These are phyloP conservation scores for Dynastes grantii DNA, from an alignment of 2,888 invertebrate species.

Conservation along the genomic window DNA sequence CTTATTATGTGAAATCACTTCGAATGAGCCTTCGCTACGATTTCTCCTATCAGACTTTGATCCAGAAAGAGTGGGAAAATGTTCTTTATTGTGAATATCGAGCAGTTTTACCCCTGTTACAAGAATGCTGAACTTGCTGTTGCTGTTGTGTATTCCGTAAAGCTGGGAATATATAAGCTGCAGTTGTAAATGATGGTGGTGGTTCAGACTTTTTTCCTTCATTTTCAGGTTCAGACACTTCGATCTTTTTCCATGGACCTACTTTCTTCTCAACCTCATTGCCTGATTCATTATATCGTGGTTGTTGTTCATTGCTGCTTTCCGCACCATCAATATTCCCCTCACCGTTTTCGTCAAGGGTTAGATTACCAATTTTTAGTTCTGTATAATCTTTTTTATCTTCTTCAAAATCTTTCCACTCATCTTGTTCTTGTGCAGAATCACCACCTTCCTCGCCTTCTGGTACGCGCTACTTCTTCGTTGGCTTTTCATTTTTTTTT, in stretches of 20 bases:
- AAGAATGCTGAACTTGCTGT: conserved; percentile 59
- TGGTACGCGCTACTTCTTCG: conserved; percentile 70
- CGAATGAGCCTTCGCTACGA: conserved; percentile 74
- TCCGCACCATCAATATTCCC: conserved; percentile 55
- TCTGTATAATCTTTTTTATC: conserved; percentile 89
- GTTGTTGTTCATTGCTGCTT: conserved; percentile 62
- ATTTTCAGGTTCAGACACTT: conserved; percentile 58
- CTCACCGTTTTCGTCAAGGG: conserved; percentile 67
- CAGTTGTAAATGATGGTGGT: conserved; percentile 61
- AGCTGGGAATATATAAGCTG: conserved; percentile 73
- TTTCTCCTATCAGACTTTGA: conserved; percentile 66
- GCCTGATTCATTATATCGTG: conserved; percentile 64
- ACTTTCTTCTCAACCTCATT: conserved; percentile 65
- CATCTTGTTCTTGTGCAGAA: conserved; percentile 78
- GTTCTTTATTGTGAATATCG: conserved; percentile 92
- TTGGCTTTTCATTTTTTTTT: conserved; percentile 75
- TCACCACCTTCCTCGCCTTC: conserved; percentile 76
- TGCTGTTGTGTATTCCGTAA: conserved; percentile 66
- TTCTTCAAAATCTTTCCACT: conserved; percentile 91
- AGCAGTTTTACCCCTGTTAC: conserved; percentile 74
- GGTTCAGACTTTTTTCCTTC: conserved; percentile 63
- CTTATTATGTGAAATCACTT: conserved; percentile 75
- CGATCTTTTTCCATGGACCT: conserved; percentile 69
- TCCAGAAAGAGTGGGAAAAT: conserved; percentile 84
- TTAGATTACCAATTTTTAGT: conserved; percentile 85